Evolutionary conservation across 2,113 vertebrate genomes (phyloP).

Genomic region (Clarias gariepinus): DNA sequence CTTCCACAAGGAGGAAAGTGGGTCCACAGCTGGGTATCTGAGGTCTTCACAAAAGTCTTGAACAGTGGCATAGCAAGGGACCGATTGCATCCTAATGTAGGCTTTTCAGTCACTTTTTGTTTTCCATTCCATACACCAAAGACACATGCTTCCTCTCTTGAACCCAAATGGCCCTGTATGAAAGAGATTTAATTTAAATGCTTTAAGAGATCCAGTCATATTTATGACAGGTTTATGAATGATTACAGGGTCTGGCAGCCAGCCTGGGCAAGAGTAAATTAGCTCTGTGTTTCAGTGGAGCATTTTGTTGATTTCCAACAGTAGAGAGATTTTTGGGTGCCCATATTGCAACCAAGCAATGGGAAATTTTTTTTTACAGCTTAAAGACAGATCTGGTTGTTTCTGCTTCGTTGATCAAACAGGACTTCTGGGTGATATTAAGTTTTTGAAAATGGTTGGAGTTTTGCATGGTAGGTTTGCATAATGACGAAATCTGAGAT

Average conservation of each 20-base stretch:
- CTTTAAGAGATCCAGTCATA: neutral
- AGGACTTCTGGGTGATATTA: neutral
- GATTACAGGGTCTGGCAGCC: slow-evolving; percentile 11
- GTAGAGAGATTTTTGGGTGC: neutral
- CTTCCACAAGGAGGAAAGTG: slow-evolving; percentile 2
- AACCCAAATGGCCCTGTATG: slow-evolving; percentile 16
- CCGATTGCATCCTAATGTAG: slow-evolving; percentile 52
- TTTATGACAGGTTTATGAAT: slow-evolving; percentile 32
- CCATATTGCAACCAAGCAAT: neutral
- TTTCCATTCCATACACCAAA: slow-evolving; percentile 48
- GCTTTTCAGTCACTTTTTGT: slow-evolving; percentile 59
- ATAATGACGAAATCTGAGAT: slow-evolving; percentile 31
- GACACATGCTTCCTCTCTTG: slow-evolving; percentile 61
- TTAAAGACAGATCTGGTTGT: neutral
- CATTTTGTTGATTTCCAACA: slow-evolving; percentile 23
- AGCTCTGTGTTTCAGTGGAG: neutral
- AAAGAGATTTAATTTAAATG: slow-evolving; percentile 29
- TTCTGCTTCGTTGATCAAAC: neutral
- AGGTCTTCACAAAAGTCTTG: slow-evolving; percentile 43
- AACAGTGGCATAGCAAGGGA: slow-evolving; percentile 46
- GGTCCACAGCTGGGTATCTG: slow-evolving; percentile 35
- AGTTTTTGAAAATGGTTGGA: neutral
- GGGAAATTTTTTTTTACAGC: neutral
- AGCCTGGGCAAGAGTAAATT: slow-evolving; percentile 20
- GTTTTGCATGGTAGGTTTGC: slow-evolving; percentile 2